Evolutionary conservation across 2,888 invertebrate genomes (phyloP).

Genomic region (Desoria tigrina): DNA sequence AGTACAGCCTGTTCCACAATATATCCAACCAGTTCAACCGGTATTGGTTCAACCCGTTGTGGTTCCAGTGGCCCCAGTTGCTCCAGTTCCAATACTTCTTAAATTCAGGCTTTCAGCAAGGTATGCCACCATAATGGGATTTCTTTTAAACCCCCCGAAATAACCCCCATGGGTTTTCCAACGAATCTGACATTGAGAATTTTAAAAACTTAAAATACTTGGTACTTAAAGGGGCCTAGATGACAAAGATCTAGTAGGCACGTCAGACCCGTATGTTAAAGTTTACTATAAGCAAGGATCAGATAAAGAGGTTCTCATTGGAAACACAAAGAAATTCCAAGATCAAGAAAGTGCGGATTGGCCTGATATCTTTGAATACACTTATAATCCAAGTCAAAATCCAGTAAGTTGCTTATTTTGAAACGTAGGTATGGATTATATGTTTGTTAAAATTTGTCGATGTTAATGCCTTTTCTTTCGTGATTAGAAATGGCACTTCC

Average conservation of each 20-base stretch:
- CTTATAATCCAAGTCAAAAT: constrained; percentile 40
- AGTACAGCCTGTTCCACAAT: not conserved
- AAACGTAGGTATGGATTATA: not conserved
- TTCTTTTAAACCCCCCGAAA: too few species aligned
- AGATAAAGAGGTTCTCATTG: constrained; percentile 36
- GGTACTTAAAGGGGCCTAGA: constrained; percentile 35
- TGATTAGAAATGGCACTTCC: constrained; percentile 48
- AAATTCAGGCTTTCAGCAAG: constrained; percentile 48
- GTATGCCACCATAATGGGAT: constrained; percentile 31
- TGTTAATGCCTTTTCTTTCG: not conserved
- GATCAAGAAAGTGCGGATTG: constrained; percentile 50
- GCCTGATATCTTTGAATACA: constrained; percentile 46
- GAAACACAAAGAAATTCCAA: constrained; percentile 40
- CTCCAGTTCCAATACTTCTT: constrained; percentile 20
- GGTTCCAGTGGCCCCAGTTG: constrained; percentile 15
- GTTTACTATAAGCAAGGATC: constrained; percentile 40
- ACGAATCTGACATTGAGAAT: too few species aligned
- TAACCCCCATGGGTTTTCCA: too few species aligned
- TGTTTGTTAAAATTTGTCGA: not conserved
- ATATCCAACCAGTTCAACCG: not conserved
- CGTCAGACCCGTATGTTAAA: constrained; percentile 44
- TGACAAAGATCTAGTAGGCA: constrained; percentile 48
- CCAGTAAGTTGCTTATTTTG: constrained; percentile 36
- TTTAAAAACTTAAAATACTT: too few species aligned
- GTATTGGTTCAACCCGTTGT: constrained; percentile 12